These are phyloP conservation scores for Heliconius congener DNA, from an alignment of 1,140 invertebrate genomes.

Conservation along the genomic window DNA sequence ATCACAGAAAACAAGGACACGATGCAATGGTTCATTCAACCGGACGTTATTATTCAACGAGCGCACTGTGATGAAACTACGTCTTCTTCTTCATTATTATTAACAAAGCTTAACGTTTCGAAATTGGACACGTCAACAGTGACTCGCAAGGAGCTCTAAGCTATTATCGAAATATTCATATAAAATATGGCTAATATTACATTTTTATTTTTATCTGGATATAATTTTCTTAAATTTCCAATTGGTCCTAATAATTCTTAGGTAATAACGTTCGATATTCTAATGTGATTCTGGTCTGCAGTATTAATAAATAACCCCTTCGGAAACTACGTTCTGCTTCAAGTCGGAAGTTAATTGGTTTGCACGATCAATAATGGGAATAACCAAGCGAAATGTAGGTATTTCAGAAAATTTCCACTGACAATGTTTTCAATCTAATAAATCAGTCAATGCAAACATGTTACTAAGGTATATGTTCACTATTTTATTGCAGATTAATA, in stretches of 20 bases:
- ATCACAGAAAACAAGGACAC: constrained; percentile 81
- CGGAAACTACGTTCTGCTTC: not conserved
- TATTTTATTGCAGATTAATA: not conserved
- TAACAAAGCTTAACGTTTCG: constrained; percentile 72
- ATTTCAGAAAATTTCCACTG: not conserved
- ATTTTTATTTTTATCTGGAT: too few relatives aligned
- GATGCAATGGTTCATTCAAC: constrained; percentile 80
- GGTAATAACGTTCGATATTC: not conserved
- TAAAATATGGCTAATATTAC: too few relatives aligned
- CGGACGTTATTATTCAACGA: constrained; percentile 78
- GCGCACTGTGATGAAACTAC: constrained; percentile 78
- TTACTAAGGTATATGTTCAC: not conserved
- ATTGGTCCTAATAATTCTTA: too few relatives aligned
- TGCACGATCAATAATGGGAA: constrained; percentile 20
- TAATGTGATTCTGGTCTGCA: not conserved
- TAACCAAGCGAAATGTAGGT: not conserved
- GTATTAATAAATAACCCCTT: not conserved
- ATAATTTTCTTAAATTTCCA: too few relatives aligned
- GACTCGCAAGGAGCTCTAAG: constrained; percentile 50
- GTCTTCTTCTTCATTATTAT: constrained; percentile 76
- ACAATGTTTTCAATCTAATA: not conserved
- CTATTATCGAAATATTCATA: constrained; percentile 13
- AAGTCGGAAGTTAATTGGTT: constrained; percentile 7
- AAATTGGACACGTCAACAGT: constrained; percentile 66
- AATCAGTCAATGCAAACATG: not conserved